Conservation (phyloP, 2,113 vertebrate species). For the Laticauda laticaudata region DNA sequence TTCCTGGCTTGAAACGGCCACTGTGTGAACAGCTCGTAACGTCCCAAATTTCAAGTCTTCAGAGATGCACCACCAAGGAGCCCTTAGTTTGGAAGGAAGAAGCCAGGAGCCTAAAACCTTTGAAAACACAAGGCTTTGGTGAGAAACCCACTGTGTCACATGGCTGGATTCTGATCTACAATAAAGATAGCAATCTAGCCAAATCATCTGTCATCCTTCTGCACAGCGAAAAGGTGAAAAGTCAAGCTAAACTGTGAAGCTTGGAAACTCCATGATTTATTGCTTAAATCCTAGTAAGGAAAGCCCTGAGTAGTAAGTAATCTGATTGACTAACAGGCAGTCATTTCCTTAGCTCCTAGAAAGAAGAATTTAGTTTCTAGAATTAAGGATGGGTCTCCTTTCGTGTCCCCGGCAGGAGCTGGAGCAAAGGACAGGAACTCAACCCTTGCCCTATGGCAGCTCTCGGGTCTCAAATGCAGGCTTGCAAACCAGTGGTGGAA, state of each 20-base stretch:
- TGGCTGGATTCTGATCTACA: not conserved
- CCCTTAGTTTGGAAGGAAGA: not conserved
- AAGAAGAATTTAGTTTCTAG: not conserved
- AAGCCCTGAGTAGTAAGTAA: not conserved
- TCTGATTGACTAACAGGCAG: not conserved
- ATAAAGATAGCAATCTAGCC: not conserved
- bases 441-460: too few relatives aligned
- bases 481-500: too few relatives aligned
- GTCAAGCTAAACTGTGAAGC: not conserved
- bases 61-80: not conserved
- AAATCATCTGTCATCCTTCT: not conserved
- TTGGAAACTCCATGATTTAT: not conserved
- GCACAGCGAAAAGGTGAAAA: not conserved
- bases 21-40: not conserved
- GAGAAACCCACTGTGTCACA: not conserved
- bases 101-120: not conserved
- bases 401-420: too few relatives aligned
- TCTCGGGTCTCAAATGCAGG: too few relatives aligned
- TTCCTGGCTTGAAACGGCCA: not conserved
- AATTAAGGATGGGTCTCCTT: not conserved
- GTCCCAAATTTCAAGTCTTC: not conserved
- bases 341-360: not conserved
- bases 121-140: not conserved
- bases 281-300: not conserved
- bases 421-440: too few relatives aligned